These are phyloP conservation scores for Osmerus eperlanus DNA, from an alignment of 2,113 vertebrate species.

Conservation along the genomic window DNA sequence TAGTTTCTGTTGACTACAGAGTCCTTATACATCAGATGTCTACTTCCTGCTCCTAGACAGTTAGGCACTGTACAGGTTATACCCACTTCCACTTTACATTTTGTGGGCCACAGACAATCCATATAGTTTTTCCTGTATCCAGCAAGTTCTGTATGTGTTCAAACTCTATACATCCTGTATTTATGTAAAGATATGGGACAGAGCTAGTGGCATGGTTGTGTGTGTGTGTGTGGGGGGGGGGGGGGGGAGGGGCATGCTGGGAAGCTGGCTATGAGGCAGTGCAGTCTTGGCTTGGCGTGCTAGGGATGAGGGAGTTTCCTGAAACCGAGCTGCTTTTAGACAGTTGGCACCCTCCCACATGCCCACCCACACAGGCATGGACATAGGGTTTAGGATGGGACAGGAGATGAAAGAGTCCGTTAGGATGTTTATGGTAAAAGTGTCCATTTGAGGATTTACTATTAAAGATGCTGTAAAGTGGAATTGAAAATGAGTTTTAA, in stretches of 20 bases:
- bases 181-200: too few relatives aligned
- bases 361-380: background rate
- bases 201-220: conserved; percentile 5
- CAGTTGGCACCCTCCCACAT: conserved; percentile 24
- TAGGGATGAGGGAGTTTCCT: conserved; percentile 39
- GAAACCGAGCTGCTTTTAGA: conserved; percentile 48
- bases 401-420: conserved; percentile 2
- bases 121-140: too few relatives aligned
- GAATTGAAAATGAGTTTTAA: too few relatives aligned
- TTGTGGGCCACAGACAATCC: too few relatives aligned
- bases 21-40: conserved; percentile 24
- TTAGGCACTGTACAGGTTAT: too few relatives aligned
- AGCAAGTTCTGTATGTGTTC: too few relatives aligned
- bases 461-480: too few relatives aligned
- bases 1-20: conserved; percentile 42
- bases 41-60: too few relatives aligned
- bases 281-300: conserved; percentile 34
- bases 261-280: conserved; percentile 1
- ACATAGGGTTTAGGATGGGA: background rate
- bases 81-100: too few relatives aligned
- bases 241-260: background rate
- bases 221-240: background rate
- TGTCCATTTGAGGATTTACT: too few relatives aligned
- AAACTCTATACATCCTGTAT: too few relatives aligned
- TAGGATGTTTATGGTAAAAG: background rate